Evolutionary conservation across 2,113 vertebrate genomes (phyloP), one percentile per base, ranked within the genome.

Genomic region (Callocephalon fimbriatum): DNA sequence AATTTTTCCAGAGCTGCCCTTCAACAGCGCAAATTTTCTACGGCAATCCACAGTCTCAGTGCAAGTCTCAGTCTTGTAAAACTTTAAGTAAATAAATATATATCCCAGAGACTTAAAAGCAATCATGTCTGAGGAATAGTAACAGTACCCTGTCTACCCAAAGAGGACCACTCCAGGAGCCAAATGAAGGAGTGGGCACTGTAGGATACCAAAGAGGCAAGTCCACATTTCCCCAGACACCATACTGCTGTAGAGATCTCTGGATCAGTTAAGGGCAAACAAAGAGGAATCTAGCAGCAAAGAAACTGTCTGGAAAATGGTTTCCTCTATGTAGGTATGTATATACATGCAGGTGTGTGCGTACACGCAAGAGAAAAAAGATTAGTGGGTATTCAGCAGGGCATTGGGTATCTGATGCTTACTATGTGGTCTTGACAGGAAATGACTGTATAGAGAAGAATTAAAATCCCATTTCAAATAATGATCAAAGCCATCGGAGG

Each of bases 401-500:
- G 15, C 63, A 62, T 12, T 7, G 27, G 8, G 5, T 53, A 48
- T 66, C 15, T 35, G 42, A 67, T 38, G 44, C 51, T 67, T 82
- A 70, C 53, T 54, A 27, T 14, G 17, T 59, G 83, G 15, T 38
- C 51, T 54, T 93, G 70, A 42, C 45, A 78, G 56, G 10, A 72
- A 95, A 90, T 51, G 12, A 81, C 85, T 73, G 15, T 59, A 92
- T 18, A 63, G 51, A 96, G 90, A 10, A 62, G 42, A 63, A 74
- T 65, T 82, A 74, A 95, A 94, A 95, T 93, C 26, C 70, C 37
- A 88, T 93, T 94, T 73, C 61, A 96, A 98, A 96, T 89, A 91
- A 75, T 51, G 82, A 96, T 58, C 62, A 95, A 95, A 98, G 65
- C 48, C 82, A 89, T 90, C 77, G 70, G 21, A 86, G 63, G 59